phyloP scores from a whole-genome alignment of 2,888 invertebrate species.

The Idaea biselata region DNA sequence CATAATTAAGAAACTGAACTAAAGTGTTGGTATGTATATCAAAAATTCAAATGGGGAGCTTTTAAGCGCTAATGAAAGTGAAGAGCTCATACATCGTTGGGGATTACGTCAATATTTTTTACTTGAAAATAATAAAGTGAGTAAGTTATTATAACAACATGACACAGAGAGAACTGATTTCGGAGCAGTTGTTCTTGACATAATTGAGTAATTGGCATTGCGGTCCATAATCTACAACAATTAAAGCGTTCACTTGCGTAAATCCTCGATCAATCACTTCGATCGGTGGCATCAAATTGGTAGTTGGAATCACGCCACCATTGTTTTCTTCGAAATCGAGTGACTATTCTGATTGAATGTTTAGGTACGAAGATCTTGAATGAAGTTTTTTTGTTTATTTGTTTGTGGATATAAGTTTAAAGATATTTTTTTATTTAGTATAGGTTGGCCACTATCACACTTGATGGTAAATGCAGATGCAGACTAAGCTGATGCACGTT shows the following conservation, averaged over 20 bases:
- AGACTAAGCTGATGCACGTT: too few relatives aligned
- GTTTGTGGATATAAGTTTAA: too few relatives aligned
- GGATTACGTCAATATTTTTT: not conserved
- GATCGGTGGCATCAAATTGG: constrained; percentile 32
- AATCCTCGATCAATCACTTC: constrained; percentile 3
- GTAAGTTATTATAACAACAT: not conserved
- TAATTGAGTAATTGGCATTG: not conserved
- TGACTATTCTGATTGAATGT: not conserved
- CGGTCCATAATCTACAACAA: not conserved
- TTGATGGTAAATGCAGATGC: too few relatives aligned
- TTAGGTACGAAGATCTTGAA: too few relatives aligned
- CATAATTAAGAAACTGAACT: too few relatives aligned
- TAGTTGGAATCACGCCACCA: constrained; percentile 47
- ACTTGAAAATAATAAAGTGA: not conserved
- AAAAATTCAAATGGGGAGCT: too few relatives aligned
- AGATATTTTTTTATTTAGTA: too few relatives aligned
- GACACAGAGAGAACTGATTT: not conserved
- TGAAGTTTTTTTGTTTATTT: too few relatives aligned
- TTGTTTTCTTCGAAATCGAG: constrained; percentile 25
- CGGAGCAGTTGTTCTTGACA: not conserved
- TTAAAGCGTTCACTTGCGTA: not conserved
- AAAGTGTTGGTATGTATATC: too few relatives aligned
- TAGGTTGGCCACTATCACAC: too few relatives aligned
- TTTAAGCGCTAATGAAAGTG: not conserved
- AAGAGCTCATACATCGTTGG: not conserved